Evolutionary conservation across 2,113 vertebrate genomes (phyloP), one percentile per base, ranked within the genome.

Genomic region (Erpornis zantholeuca): DNA sequence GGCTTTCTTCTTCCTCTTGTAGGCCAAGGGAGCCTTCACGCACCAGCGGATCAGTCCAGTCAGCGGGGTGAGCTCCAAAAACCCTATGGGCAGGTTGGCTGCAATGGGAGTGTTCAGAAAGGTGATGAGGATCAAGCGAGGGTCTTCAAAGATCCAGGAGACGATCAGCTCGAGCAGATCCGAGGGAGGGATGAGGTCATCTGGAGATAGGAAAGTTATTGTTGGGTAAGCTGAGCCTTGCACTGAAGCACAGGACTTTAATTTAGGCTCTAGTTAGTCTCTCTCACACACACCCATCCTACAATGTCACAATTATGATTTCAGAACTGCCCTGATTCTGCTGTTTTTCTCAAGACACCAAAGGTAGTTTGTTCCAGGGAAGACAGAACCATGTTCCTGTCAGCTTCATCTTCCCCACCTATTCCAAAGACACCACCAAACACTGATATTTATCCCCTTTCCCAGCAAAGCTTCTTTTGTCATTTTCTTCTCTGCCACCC

Each of bases 91-190:
- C 81, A 99, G 98, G 95, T 97, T 99, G 95, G 99, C 97, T 2
- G 98, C 98, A 10, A 99, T 98, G 3, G 99, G 99, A 5, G 98
- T 98, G 97, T 99, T 99, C 44, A 99, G 97, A 94, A 99, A 99
- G 61, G 98, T 99, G 97, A 99, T 98, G 29, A 99, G 98, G 86
- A 99, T 98, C 44, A 99, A 95, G 11, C 98, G 98, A 6, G 99
- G 99, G 96, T 99, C 99, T 29, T 99, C 99, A 16, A 98, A 98
- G 93, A 99, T 98, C 99, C 99, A 99, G 27, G 96, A 98, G 65
- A 99, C 99, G 1, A 99, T 98, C 98, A 99, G 98, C 96, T 99
- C 98, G 2, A 99, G 98, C 94, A 99, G 98, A 42, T 99, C 98
- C 4, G 98, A 94, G 11, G 99, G 99, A 53, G 99, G 99, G 38